phyloP scores from a whole-genome alignment of 2,797 vertebrate species.

The Coranthus polyacanthus region DNA sequence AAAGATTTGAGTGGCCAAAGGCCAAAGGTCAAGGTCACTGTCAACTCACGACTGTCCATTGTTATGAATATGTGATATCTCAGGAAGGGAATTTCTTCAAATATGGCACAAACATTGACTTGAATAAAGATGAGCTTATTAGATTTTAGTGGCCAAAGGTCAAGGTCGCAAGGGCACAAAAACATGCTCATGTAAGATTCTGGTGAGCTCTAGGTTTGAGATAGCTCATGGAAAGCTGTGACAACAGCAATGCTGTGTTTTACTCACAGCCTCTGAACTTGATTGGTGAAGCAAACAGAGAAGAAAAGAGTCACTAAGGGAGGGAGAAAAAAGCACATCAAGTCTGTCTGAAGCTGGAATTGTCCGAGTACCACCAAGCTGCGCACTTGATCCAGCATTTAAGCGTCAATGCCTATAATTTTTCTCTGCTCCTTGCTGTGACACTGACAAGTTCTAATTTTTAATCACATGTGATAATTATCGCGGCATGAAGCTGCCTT shows the following conservation, averaged over 20 bases:
- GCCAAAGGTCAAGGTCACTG: no score
- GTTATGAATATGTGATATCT: no score
- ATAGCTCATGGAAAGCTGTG: slow-evolving; percentile 6
- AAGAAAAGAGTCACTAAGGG: no score
- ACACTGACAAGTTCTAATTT: slow-evolving; percentile 57
- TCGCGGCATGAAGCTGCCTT: background rate
- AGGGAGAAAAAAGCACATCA: background rate
- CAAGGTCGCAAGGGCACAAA: no score
- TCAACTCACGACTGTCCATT: no score
- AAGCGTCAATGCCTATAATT: slow-evolving; percentile 61
- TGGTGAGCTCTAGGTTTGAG: slow-evolving; percentile 2
- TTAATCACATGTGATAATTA: slow-evolving; percentile 61
- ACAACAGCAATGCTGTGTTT: slow-evolving; percentile 52
- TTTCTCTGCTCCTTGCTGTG: slow-evolving; percentile 29
- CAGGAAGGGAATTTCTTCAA: no score
- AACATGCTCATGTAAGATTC: slow-evolving; percentile 1
- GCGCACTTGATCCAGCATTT: slow-evolving; percentile 10
- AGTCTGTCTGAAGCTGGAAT: slow-evolving; percentile 28
- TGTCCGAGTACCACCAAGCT: background rate
- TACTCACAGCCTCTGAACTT: slow-evolving; percentile 6
- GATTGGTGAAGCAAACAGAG: slow-evolving; percentile 25
- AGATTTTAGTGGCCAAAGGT: no score
- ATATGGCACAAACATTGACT: no score
- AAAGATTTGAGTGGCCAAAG: no score
- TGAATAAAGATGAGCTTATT: no score